A percentile compares a stretch with the other conserved stretches of the same genome.
phyloP scores from a whole-genome alignment of 2,113 vertebrate species.

The Lanius ludovicianus region DNA sequence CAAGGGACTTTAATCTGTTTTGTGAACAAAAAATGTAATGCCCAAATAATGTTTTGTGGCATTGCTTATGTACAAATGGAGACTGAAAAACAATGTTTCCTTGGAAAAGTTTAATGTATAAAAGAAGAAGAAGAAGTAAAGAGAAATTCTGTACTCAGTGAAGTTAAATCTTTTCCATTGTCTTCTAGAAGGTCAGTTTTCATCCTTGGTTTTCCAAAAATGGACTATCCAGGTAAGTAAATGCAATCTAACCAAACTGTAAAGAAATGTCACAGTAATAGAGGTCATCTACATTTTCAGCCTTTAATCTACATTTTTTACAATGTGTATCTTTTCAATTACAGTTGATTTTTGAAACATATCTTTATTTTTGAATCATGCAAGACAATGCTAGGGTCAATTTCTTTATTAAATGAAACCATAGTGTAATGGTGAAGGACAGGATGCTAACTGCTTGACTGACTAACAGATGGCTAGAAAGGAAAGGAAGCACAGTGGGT shows the following conservation, averaged over 20 bases:
- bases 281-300: not conserved
- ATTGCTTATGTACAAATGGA: not conserved
- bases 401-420: not conserved
- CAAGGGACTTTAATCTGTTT: not conserved
- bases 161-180: not conserved
- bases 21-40: not conserved
- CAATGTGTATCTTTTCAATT: not conserved
- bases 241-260: not conserved
- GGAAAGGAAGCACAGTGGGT: slow-evolving; percentile 59
- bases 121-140: not conserved
- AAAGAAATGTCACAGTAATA: not conserved
- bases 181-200: not conserved
- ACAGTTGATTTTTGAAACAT: not conserved
- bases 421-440: not conserved
- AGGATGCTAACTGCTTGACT: not conserved
- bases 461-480: not conserved
- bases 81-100: not conserved
- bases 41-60: not conserved
- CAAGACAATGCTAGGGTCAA: not conserved
- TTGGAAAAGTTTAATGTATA: not conserved
- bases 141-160: not conserved
- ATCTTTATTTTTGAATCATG: not conserved
- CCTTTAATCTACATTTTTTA: not conserved
- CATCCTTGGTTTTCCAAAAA: not conserved
- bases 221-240: not conserved